A percentile compares a stretch with the other conserved stretches of the same genome.
Evolutionary conservation across 2,113 vertebrate species (phyloP).

Genomic region (Otis tarda): DNA sequence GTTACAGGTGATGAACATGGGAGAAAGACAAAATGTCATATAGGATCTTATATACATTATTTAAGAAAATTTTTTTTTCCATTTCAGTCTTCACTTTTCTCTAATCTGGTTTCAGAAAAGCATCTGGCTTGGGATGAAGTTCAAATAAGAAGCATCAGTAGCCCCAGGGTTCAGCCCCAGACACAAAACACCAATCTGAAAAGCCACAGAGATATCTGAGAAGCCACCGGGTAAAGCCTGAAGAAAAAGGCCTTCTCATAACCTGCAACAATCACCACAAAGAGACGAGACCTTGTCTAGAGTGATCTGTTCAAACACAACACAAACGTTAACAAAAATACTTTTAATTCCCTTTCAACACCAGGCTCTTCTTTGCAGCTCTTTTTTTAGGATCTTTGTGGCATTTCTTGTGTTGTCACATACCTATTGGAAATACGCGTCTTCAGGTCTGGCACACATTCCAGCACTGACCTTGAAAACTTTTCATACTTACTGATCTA

Average conservation of each 20-base stretch:
- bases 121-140: background rate
- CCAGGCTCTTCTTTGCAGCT: background rate
- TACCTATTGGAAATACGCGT: background rate
- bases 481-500: background rate
- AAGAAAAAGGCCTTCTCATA: background rate
- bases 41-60: background rate
- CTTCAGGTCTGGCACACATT: background rate
- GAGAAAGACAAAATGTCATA: background rate
- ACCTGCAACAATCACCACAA: background rate
- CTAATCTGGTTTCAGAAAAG: background rate
- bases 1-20: background rate
- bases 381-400: background rate
- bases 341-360: background rate
- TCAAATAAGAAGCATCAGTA: background rate
- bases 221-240: background rate
- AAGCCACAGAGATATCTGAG: background rate
- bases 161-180: background rate
- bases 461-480: background rate
- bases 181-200: background rate
- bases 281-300: background rate
- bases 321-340: accelerated
- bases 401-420: background rate
- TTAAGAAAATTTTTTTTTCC: background rate
- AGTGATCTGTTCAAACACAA: background rate
- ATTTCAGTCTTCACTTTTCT: background rate